Conservation (phyloP, 1,140 invertebrate genomes). For the Asobara japonica region DNA sequence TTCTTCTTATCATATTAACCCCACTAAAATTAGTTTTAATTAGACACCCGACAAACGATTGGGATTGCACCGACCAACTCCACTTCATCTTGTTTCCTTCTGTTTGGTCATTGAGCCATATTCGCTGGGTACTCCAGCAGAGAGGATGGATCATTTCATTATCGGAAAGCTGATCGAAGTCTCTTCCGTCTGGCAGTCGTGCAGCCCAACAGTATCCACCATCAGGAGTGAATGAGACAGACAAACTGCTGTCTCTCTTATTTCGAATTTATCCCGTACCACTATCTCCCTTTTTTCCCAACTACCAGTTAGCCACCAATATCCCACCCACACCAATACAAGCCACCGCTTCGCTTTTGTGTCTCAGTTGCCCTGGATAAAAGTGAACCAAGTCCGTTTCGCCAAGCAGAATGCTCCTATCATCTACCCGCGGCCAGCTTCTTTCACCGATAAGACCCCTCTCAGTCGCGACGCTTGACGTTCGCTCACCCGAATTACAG, state of each 20-base stretch:
- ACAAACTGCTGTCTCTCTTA: background rate
- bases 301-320: background rate
- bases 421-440: slow-evolving; percentile 20
- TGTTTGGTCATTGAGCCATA: slow-evolving; percentile 29
- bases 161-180: slow-evolving; percentile 46
- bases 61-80: background rate
- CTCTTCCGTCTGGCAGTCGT: background rate
- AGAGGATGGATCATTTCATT: slow-evolving; percentile 44
- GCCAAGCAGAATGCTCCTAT: slow-evolving; percentile 10
- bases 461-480: slow-evolving; percentile 27
- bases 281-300: background rate
- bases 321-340: background rate
- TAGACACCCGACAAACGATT: too few species aligned
- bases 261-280: background rate
- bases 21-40: too few species aligned
- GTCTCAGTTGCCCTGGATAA: background rate
- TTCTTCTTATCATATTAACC: too few species aligned
- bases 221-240: background rate
- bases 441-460: slow-evolving; percentile 26
- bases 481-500: slow-evolving; percentile 31
- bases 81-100: background rate
- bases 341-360: slow-evolving; percentile 24
- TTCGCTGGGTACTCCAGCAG: background rate
- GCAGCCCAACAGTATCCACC: background rate
- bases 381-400: slow-evolving; percentile 12